These are phyloP conservation scores for Lacerta viridis DNA, from an alignment of 2,797 vertebrate genomes.

Conservation along the genomic window DNA sequence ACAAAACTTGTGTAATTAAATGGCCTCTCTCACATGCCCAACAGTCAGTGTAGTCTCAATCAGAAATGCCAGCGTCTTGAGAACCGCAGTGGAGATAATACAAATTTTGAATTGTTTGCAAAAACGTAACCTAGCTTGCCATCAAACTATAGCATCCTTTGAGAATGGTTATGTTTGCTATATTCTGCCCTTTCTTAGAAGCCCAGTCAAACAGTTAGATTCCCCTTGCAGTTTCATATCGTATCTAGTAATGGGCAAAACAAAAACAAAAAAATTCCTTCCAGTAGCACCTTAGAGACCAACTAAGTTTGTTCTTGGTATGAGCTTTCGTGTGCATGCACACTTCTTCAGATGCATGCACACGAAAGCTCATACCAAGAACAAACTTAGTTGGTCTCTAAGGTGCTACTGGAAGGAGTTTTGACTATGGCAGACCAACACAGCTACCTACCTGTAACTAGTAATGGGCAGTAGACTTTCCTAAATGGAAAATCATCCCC, in stretches of 20 bases:
- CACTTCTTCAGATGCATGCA: no score
- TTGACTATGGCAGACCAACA: no score
- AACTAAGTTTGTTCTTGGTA: no score
- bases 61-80: conserved; percentile 50
- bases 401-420: no score
- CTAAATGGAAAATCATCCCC: conserved; percentile 5
- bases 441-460: not conserved
- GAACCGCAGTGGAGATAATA: conserved; percentile 61
- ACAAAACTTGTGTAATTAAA: conserved; percentile 80
- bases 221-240: not conserved
- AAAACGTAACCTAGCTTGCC: conserved; percentile 45
- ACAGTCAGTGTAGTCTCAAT: conserved; percentile 67
- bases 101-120: conserved; percentile 60
- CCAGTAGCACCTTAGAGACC: no score
- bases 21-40: conserved; percentile 75
- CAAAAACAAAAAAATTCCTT: no score
- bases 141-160: not conserved
- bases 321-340: no score
- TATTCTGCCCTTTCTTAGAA: conserved; percentile 33
- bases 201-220: not conserved
- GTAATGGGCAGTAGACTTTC: not conserved
- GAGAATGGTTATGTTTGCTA: conserved; percentile 55
- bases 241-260: not conserved
- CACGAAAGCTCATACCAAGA: no score
- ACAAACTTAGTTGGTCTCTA: no score